These are phyloP conservation scores for Ptychoptera albimana DNA, from an alignment of 2,888 invertebrate genomes.

Conservation along the genomic window DNA sequence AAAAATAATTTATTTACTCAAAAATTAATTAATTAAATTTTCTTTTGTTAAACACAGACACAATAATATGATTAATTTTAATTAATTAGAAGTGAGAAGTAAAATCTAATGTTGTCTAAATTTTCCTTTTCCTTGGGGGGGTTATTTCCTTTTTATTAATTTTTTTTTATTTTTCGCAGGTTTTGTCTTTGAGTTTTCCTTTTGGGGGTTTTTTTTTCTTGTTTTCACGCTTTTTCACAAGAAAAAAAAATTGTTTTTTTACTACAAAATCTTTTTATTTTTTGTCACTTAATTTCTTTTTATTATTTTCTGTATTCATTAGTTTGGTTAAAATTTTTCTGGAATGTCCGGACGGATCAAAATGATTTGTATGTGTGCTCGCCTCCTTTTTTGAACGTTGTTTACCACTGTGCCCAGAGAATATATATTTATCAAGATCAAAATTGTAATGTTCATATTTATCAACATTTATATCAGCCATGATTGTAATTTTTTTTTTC, in stretches of 20 bases:
- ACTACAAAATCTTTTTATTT: neutral
- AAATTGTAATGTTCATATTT: conserved; percentile 91
- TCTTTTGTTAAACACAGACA: no score
- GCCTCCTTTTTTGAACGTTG: conserved; percentile 82
- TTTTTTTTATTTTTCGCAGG: no score
- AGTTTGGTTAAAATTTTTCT: conserved; percentile 79
- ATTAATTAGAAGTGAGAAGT: no score
- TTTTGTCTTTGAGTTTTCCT: no score
- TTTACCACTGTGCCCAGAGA: conserved; percentile 77
- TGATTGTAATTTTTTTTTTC: conserved; percentile 28
- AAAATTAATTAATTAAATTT: no score
- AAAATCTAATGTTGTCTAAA: no score
- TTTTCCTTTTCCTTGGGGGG: no score
- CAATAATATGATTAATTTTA: no score
- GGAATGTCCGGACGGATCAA: conserved; percentile 84
- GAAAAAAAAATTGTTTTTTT: neutral
- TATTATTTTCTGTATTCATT: conserved; percentile 69
- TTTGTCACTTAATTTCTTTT: conserved; percentile 32
- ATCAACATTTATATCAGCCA: conserved; percentile 76
- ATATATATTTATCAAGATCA: conserved; percentile 80
- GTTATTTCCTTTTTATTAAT: no score
- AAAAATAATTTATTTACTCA: no score
- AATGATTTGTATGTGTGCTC: conserved; percentile 75
- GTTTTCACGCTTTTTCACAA: neutral
- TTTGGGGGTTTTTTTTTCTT: no score